Base-by-base conservation (phyloP, 2,888 invertebrate species). In the Drosophila pegasa region DNA sequence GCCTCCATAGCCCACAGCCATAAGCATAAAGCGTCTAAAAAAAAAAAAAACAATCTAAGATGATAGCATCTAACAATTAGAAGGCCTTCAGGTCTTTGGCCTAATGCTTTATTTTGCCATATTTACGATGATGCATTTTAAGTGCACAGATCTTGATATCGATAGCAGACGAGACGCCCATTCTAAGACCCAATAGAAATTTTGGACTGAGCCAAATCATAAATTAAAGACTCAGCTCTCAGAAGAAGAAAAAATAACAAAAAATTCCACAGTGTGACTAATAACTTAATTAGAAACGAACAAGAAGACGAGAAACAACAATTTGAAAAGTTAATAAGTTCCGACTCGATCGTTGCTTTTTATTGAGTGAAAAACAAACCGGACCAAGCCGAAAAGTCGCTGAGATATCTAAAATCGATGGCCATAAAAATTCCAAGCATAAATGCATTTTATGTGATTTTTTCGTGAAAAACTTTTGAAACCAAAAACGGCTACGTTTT, bases 221-320 rank as follows among this genome's bases (percentile, higher is more conserved):
- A 71, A 65, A 71, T 52, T 58, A n/a, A 52, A 60, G 65, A 52
- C 56, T 66, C 71, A 31, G 29, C 50, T 51, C 35, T 25, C 37
- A 63, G 22, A n/a, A 18, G 10, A 7, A 9, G 20, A 55, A 43
- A 80, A 88, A 41, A 25, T 43, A 38, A 20, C 20, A 41, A 20
- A 31, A 62, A 78, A 89, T 86, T 76, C 77, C 80, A 71, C 61
- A 83, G 78, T 87, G 79, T 87, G 89, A 89, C 89, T 89, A 89
- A 89, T 89, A 87, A 87, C 89, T 89, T 88, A 89, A 89, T 89
- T 89, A 82, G 88, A 87, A 89, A 83, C 73, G 65, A 70, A 48
- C 57, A 25, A 48, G 41, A 63, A 35, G 65, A 48, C 12, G 45
- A 27, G n/a, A 22, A 25, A 22, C 43, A 60, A 58, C 57, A 62